Percentiles rank a stretch among this genome's conserved stretches.
Conservation (phyloP, 2,797 vertebrate genomes). For the Myotis myotis region DNA sequence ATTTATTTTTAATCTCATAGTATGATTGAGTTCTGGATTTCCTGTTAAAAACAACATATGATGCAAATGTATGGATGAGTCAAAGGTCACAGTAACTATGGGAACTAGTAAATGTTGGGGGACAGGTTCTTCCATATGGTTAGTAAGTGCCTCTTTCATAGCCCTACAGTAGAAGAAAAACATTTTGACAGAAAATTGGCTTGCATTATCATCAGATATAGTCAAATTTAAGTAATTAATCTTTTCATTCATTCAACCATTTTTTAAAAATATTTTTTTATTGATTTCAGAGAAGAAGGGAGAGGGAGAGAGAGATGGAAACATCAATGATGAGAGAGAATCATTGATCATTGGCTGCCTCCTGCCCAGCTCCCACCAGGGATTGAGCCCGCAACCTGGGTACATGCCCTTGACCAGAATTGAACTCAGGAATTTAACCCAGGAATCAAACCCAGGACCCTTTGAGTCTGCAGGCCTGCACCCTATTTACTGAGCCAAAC, state of each 20-base stretch:
- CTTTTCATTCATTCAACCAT: neutral
- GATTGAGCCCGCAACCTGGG: no score
- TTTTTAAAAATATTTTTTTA: neutral
- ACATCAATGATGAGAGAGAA: no score
- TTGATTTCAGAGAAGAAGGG: no score
- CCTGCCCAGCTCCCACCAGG: no score
- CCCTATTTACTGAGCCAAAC: neutral
- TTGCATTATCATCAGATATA: neutral
- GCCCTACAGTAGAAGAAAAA: neutral
- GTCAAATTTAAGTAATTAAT: neutral
- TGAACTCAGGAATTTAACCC: no score
- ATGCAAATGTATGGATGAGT: neutral
- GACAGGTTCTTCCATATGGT: neutral
- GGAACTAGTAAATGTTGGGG: neutral
- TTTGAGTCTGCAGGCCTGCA: no score
- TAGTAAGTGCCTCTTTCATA: neutral
- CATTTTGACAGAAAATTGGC: neutral
- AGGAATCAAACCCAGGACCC: no score
- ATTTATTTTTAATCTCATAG: neutral
- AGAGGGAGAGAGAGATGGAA: no score
- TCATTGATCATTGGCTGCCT: no score
- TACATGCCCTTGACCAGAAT: no score
- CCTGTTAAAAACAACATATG: neutral
- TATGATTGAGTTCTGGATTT: neutral
- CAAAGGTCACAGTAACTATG: neutral